Evolutionary conservation across 1,140 invertebrate species (phyloP).

Genomic region (Idris sp.): DNA sequence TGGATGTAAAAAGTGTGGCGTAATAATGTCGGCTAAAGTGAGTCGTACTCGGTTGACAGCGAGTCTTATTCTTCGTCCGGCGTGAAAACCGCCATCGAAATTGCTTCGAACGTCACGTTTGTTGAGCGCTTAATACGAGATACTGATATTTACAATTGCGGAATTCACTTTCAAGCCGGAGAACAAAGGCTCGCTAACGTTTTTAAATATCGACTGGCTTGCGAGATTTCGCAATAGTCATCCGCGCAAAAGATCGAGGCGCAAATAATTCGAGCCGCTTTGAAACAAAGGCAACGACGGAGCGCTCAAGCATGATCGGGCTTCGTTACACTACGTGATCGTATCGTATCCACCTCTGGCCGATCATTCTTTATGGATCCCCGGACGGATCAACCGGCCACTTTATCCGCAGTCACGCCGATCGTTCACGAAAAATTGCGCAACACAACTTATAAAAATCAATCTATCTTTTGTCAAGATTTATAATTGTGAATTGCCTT

Average conservation of each 20-base stretch:
- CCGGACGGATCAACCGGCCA: slow-evolving; percentile 11
- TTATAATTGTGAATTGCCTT: too few species aligned
- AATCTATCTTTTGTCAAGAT: too few species aligned
- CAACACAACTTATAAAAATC: background rate
- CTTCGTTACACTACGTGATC: slow-evolving; percentile 71
- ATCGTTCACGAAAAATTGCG: slow-evolving; percentile 28
- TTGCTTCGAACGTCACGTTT: too few species aligned
- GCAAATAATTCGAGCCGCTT: slow-evolving; percentile 63
- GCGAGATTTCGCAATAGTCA: slow-evolving; percentile 55
- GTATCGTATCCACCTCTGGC: slow-evolving; percentile 52
- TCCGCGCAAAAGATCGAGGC: slow-evolving; percentile 36
- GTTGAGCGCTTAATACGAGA: background rate
- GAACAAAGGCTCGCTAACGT: slow-evolving; percentile 31
- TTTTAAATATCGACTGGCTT: slow-evolving; percentile 25
- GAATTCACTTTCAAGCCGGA: background rate
- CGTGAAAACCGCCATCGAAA: too few species aligned
- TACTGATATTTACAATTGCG: too few species aligned
- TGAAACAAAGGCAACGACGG: slow-evolving; percentile 73
- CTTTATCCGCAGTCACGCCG: slow-evolving; percentile 27
- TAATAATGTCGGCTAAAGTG: too few species aligned
- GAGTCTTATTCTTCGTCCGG: too few species aligned
- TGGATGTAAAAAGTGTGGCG: too few species aligned
- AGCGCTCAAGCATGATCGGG: slow-evolving; percentile 72
- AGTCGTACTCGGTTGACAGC: too few species aligned
- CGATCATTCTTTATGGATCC: slow-evolving; percentile 62